Evolutionary conservation across 2,113 vertebrate genomes (phyloP).

Genomic region (Podarcis muralis): DNA sequence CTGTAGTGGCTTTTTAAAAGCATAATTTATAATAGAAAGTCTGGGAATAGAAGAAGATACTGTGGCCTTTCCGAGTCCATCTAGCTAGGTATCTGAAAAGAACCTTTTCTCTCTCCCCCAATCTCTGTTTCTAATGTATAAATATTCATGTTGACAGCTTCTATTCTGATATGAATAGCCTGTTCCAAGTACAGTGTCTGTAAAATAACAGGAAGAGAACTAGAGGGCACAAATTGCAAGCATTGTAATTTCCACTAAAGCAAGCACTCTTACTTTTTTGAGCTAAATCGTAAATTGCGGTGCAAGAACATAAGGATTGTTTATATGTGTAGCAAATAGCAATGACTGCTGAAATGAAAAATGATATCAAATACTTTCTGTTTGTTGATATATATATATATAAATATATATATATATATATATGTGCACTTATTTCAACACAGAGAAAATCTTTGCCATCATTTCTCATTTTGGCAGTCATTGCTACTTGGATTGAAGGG

Average conservation of each 20-base stretch:
- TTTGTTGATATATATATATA: not conserved
- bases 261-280: not conserved
- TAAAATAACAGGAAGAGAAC: constrained; percentile 1
- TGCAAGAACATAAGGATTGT: not conserved
- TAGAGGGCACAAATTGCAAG: not conserved
- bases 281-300: not conserved
- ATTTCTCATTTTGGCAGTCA: not conserved
- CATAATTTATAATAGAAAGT: not conserved
- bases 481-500: not conserved
- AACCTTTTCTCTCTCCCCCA: not conserved
- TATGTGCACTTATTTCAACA: not conserved
- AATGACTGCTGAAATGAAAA: not conserved
- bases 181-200: not conserved
- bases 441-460: not conserved
- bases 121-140: not conserved
- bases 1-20: not conserved
- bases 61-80: not conserved
- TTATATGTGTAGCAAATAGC: not conserved
- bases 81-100: not conserved
- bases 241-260: not conserved
- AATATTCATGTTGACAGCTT: constrained; percentile 5
- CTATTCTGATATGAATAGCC: constrained; percentile 9
- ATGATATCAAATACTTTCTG: not conserved
- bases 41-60: not conserved
- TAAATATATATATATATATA: not conserved